Conservation (phyloP, 2,113 vertebrate species). For the chimpanzee (Pan troglodytes) region DNA sequence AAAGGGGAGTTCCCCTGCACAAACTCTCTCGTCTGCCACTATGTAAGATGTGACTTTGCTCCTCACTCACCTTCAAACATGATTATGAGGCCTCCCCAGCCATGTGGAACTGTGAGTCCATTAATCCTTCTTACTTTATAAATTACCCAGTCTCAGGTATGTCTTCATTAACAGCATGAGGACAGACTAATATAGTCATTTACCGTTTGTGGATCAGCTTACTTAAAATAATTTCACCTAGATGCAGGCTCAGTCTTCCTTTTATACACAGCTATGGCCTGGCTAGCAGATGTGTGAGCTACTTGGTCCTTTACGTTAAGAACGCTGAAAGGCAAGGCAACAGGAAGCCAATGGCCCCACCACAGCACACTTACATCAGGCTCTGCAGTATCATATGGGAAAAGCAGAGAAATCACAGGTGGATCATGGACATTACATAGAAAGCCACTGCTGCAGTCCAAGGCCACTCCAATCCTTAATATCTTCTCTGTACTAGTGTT, state of each 20-base stretch:
- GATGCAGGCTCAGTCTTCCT: rapidly evolving
- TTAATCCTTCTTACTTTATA: too few relatives aligned
- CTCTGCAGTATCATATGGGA: neutral
- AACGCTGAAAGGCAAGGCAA: neutral
- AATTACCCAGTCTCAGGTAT: too few relatives aligned
- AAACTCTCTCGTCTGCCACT: too few relatives aligned
- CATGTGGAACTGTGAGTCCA: too few relatives aligned
- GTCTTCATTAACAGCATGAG: too few relatives aligned
- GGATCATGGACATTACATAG: rapidly evolving
- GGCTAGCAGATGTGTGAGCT: neutral
- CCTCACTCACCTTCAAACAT: too few relatives aligned
- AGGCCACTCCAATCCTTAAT: neutral
- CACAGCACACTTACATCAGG: neutral
- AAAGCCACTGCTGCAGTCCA: rapidly evolving
- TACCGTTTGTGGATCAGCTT: neutral
- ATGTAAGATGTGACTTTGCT: too few relatives aligned
- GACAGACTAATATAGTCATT: too few relatives aligned
- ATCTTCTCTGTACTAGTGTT: neutral
- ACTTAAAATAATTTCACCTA: neutral
- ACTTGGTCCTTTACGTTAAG: neutral
- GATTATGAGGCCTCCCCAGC: too few relatives aligned
- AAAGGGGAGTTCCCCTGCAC: too few relatives aligned
- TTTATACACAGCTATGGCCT: neutral
- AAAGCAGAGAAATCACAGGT: too few relatives aligned
- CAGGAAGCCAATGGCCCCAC: neutral